Evolutionary conservation across 2,797 vertebrate genomes (phyloP).

Genomic region (Scolopax rusticola): DNA sequence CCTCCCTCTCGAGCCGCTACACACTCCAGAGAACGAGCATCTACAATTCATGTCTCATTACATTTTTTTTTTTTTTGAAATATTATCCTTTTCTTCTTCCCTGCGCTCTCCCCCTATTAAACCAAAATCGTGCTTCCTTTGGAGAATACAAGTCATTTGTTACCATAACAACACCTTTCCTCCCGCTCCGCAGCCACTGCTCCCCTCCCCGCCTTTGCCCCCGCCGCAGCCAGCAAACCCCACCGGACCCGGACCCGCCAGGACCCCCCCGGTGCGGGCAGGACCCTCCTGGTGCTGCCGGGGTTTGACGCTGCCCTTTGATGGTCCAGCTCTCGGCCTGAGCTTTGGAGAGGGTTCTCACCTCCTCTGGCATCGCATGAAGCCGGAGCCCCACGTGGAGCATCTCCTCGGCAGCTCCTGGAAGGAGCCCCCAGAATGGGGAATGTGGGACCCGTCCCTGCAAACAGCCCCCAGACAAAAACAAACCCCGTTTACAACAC

Average conservation of each 20-base stretch:
- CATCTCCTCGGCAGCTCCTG: not conserved
- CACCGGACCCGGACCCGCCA: not conserved
- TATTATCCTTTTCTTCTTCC: constrained; percentile 13
- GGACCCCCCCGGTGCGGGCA: accelerated
- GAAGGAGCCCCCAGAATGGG: not conserved
- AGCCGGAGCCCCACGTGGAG: not conserved
- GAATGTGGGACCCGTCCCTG: no score
- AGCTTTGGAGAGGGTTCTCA: not conserved
- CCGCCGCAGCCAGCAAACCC: not conserved
- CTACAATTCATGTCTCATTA: not conserved
- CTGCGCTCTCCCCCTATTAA: constrained; percentile 9
- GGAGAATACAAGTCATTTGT: constrained; percentile 72
- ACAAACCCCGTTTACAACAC: not conserved
- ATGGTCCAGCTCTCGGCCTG: not conserved
- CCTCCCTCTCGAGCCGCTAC: not conserved
- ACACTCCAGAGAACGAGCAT: not conserved
- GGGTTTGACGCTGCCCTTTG: not conserved
- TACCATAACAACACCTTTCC: constrained; percentile 77
- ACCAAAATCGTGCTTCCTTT: constrained; percentile 46
- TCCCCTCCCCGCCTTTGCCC: not conserved
- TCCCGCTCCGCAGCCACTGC: not conserved
- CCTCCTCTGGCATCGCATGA: accelerated
- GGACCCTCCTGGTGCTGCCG: not conserved
- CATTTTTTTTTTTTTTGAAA: constrained; percentile 31
- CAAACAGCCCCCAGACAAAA: not conserved